Percentiles rank a stretch among this genome's conserved stretches.
phyloP scores from a whole-genome alignment of 1,140 invertebrate species.

The Proctacanthus coquilletti region DNA sequence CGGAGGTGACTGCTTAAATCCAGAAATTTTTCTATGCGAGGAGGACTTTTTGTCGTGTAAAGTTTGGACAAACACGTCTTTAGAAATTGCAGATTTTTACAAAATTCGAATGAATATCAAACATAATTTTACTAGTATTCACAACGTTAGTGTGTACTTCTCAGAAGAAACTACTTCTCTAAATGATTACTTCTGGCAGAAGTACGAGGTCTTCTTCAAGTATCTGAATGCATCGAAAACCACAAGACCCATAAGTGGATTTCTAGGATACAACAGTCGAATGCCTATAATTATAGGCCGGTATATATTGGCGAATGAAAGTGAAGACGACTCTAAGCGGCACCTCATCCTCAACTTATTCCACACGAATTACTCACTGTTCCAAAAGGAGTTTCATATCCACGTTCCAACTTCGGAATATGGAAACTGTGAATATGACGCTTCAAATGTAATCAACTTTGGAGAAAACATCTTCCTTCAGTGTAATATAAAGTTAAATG shows the following conservation, averaged over 20 bases:
- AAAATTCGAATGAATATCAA: neutral
- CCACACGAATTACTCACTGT: neutral
- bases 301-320: constrained; percentile 10
- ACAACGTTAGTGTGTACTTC: neutral
- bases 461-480: constrained; percentile 14
- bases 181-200: neutral
- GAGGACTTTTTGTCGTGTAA: too few relatives aligned
- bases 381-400: neutral
- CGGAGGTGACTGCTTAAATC: too few relatives aligned
- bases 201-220: neutral
- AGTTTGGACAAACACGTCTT: neutral
- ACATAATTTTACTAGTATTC: constrained; percentile 4
- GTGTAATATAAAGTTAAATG: constrained; percentile 12
- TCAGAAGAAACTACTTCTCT: neutral
- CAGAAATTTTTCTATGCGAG: too few relatives aligned
- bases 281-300: constrained; percentile 14
- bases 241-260: constrained; percentile 9
- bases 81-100: neutral
- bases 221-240: too few relatives aligned
- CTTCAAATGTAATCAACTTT: constrained; percentile 9
- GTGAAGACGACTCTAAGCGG: neutral
- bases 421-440: constrained; percentile 7
- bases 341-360: constrained; percentile 13
- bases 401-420: constrained; percentile 6
- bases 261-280: constrained; percentile 18